These are phyloP conservation scores for Mantis religiosa DNA, from an alignment of 2,888 invertebrate species.

Conservation along the genomic window DNA sequence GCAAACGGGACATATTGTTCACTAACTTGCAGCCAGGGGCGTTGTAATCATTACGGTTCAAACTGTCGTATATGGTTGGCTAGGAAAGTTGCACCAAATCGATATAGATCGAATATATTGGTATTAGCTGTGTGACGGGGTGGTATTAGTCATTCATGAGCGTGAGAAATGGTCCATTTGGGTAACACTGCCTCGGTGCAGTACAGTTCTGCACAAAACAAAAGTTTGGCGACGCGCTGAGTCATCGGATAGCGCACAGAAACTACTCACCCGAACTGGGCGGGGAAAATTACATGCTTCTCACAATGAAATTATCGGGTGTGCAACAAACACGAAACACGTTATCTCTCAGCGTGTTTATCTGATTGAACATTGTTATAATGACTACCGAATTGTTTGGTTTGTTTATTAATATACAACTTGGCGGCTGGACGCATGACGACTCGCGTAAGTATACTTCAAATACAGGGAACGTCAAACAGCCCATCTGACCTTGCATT, in stretches of 20 bases:
- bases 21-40: neutral
- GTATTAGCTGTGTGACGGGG: neutral
- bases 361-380: neutral
- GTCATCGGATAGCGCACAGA: neutral
- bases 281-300: neutral
- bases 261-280: neutral
- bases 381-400: neutral
- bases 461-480: too few species aligned
- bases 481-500: too few species aligned
- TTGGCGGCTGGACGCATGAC: too few species aligned
- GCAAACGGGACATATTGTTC: neutral
- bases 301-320: neutral
- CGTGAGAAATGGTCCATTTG: slow-evolving; percentile 5
- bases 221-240: neutral
- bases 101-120: slow-evolving; percentile 1
- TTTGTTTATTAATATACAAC: too few species aligned
- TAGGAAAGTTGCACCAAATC: neutral
- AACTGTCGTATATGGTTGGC: neutral
- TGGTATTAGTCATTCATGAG: slow-evolving; percentile 4
- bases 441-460: too few species aligned
- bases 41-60: neutral
- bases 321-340: neutral
- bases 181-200: neutral
- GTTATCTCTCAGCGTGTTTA: neutral
- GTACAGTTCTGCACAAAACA: neutral